phyloP scores from a whole-genome alignment of 2,888 invertebrate genomes.

The Dasysyrphus albostriatus region DNA sequence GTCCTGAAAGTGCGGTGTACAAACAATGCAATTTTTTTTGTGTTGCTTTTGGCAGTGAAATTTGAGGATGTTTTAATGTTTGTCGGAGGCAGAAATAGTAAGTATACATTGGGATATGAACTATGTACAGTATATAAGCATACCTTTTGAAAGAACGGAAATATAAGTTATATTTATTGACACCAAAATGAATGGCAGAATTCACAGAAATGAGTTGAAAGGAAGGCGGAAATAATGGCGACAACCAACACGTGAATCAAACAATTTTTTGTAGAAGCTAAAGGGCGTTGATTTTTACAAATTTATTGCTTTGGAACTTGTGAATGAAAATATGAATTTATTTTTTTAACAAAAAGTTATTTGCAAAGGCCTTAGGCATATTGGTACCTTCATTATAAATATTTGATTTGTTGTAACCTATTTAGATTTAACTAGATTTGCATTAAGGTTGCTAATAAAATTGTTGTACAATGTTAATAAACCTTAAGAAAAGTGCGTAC shows the following conservation, averaged over 20 bases:
- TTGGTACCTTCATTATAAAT: too few species aligned
- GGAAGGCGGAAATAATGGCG: slow-evolving; percentile 50
- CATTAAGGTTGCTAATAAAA: neutral
- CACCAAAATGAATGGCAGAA: slow-evolving; percentile 46
- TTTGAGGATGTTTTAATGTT: slow-evolving; percentile 68
- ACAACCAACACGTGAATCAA: slow-evolving; percentile 28
- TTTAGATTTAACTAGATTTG: slow-evolving; percentile 10
- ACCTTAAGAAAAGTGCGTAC: too few species aligned
- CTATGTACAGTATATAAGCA: neutral
- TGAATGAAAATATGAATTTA: slow-evolving; percentile 29
- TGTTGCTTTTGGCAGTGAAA: slow-evolving; percentile 52
- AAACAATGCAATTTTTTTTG: slow-evolving; percentile 59
- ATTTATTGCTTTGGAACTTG: slow-evolving; percentile 27
- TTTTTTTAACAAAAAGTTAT: neutral
- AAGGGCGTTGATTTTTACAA: slow-evolving; percentile 53
- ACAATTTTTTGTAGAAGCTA: neutral
- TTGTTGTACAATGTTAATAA: too few species aligned
- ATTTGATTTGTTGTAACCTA: slow-evolving; percentile 4
- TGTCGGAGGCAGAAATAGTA: slow-evolving; percentile 71
- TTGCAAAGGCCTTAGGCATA: slow-evolving; percentile 14
- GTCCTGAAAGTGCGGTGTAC: slow-evolving; percentile 27
- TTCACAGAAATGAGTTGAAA: slow-evolving; percentile 62
- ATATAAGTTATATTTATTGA: slow-evolving; percentile 68
- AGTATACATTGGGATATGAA: slow-evolving; percentile 4
- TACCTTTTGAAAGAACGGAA: slow-evolving; percentile 49